phyloP scores from a whole-genome alignment of 2,888 invertebrate species.

The Cheiracanthium punctorium region DNA sequence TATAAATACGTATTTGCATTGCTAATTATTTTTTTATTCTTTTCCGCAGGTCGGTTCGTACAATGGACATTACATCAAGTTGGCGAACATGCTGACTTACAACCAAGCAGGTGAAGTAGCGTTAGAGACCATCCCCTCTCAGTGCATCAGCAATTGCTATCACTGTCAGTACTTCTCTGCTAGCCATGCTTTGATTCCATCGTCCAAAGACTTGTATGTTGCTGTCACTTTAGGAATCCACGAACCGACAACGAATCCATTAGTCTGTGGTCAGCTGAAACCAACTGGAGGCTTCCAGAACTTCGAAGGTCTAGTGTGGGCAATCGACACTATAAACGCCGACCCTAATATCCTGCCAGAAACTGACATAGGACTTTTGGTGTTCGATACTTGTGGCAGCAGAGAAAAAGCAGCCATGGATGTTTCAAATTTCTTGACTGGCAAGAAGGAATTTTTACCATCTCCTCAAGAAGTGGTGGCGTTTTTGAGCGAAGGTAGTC shows the following conservation, averaged over 20 bases:
- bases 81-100: conserved; percentile 57
- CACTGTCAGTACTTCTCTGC: conserved; percentile 56
- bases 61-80: conserved; percentile 30
- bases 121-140: conserved; percentile 45
- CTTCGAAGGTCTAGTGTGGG: conserved; percentile 76
- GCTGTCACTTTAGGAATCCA: conserved; percentile 76
- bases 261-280: conserved; percentile 73
- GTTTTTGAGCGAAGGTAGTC: conserved; percentile 52
- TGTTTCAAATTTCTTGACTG: conserved; percentile 70
- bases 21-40: too few species aligned
- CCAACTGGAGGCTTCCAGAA: conserved; percentile 74
- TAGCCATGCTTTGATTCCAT: conserved; percentile 65
- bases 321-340: conserved; percentile 73
- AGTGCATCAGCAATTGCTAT: conserved; percentile 48
- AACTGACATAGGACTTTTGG: conserved; percentile 72
- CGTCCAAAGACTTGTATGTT: conserved; percentile 74
- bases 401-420: conserved; percentile 70
- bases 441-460: conserved; percentile 26
- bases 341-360: conserved; percentile 72
- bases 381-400: conserved; percentile 74
- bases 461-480: conserved; percentile 52
- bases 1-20: too few species aligned
- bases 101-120: conserved; percentile 24
- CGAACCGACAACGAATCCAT: conserved; percentile 73
- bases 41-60: conserved; percentile 57